A percentile compares a stretch with the other conserved stretches of the same genome.
Evolutionary conservation across 2,888 invertebrate genomes (phyloP).

Genomic region (Fissipunctia ypsillon): DNA sequence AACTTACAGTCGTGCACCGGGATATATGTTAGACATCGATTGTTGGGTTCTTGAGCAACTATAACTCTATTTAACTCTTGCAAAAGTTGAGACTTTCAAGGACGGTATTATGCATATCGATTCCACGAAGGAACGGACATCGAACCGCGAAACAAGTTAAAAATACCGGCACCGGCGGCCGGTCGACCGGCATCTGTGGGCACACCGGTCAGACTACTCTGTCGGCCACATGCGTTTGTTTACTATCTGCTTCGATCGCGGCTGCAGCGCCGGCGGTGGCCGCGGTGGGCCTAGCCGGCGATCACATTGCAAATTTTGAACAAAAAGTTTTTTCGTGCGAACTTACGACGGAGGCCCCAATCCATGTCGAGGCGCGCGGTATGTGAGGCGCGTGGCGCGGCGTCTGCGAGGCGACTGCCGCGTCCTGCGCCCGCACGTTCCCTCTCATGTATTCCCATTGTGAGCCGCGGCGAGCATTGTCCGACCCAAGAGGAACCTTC

Average conservation of each 20-base stretch:
- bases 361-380: conserved; percentile 84
- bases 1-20: conserved; percentile 79
- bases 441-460: conserved; percentile 80
- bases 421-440: conserved; percentile 85
- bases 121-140: conserved; percentile 88
- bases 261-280: conserved; percentile 70
- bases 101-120: conserved; percentile 88
- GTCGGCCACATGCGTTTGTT: conserved; percentile 89
- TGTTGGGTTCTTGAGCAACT: conserved; percentile 71
- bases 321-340: conserved; percentile 76
- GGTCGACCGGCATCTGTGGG: conserved; percentile 88
- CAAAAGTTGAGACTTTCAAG: conserved; percentile 83
- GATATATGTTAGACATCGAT: conserved; percentile 73
- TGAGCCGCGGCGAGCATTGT: conserved; percentile 78
- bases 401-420: conserved; percentile 88
- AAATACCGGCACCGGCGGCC: conserved; percentile 86
- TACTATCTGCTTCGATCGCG: conserved; percentile 86
- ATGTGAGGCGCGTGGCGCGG: conserved; percentile 83
- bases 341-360: conserved; percentile 90
- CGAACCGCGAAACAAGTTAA: conserved; percentile 90
- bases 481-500: conserved; percentile 73
- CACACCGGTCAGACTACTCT: conserved; percentile 88
- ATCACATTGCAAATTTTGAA: conserved; percentile 65
- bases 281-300: conserved; percentile 66
- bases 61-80: conserved; percentile 78